These are phyloP conservation scores for Grus americana DNA, from an alignment of 2,113 vertebrate genomes.

Conservation along the genomic window DNA sequence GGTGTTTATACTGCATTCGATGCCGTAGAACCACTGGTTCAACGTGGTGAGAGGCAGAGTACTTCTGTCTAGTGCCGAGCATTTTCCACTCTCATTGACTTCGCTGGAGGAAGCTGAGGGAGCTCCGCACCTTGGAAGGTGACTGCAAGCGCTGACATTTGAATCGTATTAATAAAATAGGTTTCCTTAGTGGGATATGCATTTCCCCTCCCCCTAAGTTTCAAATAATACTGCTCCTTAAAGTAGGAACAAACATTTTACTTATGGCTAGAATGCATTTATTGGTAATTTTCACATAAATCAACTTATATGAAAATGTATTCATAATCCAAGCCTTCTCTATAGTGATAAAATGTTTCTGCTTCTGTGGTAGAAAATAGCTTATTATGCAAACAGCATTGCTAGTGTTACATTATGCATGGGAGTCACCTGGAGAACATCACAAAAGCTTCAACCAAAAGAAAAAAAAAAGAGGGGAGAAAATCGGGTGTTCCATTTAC, in stretches of 20 bases:
- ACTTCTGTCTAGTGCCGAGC: background rate
- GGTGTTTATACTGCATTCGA: background rate
- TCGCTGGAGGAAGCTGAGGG: background rate
- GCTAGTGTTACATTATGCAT: constrained; percentile 82
- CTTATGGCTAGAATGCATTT: constrained; percentile 79
- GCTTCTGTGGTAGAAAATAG: constrained; percentile 81
- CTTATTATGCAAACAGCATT: constrained; percentile 84
- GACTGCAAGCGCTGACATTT: constrained; percentile 40
- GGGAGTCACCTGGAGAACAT: constrained; percentile 81
- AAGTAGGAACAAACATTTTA: constrained; percentile 80
- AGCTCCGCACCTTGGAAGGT: background rate
- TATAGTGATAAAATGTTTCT: constrained; percentile 83
- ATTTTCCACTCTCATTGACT: background rate
- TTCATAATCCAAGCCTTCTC: constrained; percentile 82
- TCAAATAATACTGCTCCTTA: constrained; percentile 73
- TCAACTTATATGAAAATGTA: constrained; percentile 84
- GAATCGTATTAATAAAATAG: constrained; percentile 64
- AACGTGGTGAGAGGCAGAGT: background rate
- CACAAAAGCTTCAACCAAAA: constrained; percentile 73
- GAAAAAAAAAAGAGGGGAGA: constrained; percentile 48
- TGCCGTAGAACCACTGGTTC: background rate
- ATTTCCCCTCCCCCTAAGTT: constrained; percentile 60
- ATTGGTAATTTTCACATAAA: constrained; percentile 84
- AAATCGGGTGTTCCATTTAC: constrained; percentile 71
- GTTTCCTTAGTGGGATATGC: constrained; percentile 49